phyloP scores from a whole-genome alignment of 2,113 vertebrate genomes.

The Monarcha castaneiventris region DNA sequence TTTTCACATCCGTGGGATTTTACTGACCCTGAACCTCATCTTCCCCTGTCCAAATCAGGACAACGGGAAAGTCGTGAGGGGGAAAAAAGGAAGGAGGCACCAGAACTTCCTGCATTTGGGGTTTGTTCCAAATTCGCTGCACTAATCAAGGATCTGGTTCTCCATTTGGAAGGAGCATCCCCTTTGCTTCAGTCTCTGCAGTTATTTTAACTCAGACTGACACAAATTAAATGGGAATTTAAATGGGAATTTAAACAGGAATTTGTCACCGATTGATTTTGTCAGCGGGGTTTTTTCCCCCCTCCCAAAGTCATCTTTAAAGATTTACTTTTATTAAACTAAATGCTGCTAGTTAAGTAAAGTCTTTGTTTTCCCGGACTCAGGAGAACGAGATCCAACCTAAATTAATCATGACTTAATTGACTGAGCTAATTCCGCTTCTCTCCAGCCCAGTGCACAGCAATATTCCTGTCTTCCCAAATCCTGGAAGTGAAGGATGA shows the following conservation, averaged over 20 bases:
- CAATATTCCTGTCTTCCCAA: slow-evolving; percentile 67
- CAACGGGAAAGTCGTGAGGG: neutral
- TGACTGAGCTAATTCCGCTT: slow-evolving; percentile 75
- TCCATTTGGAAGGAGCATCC: neutral
- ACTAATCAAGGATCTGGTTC: neutral
- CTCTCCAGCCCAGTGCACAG: slow-evolving; percentile 70
- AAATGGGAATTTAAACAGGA: neutral
- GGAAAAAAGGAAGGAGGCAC: neutral
- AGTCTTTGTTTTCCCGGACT: slow-evolving; percentile 74
- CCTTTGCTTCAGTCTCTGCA: neutral
- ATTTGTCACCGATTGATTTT: slow-evolving; percentile 64
- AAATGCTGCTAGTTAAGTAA: slow-evolving; percentile 71
- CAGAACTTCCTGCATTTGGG: neutral
- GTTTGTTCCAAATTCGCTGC: neutral
- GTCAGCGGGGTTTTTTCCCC: neutral
- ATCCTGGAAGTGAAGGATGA: slow-evolving; percentile 56
- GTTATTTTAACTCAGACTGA: slow-evolving; percentile 40
- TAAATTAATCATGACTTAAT: slow-evolving; percentile 85
- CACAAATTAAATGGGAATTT: slow-evolving; percentile 62
- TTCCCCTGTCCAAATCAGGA: neutral
- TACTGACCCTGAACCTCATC: neutral
- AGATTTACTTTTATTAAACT: slow-evolving; percentile 74
- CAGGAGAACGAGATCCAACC: slow-evolving; percentile 66
- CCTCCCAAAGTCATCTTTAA: slow-evolving; percentile 67
- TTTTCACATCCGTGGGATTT: neutral